These are phyloP conservation scores for Capromys pilorides DNA, from an alignment of 2,797 vertebrate genomes.

Conservation along the genomic window DNA sequence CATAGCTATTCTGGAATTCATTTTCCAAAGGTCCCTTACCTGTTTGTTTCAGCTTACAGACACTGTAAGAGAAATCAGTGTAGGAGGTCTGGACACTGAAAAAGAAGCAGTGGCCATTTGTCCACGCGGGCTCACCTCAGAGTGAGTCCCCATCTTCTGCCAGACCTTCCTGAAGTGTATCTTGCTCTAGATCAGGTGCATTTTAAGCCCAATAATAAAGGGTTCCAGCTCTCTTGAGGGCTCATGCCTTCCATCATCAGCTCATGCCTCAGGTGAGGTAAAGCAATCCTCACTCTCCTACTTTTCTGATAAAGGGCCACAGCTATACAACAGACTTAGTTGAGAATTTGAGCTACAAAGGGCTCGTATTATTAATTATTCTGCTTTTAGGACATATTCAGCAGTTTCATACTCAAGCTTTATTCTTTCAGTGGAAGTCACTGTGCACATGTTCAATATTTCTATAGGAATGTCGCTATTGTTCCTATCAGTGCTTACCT, in stretches of 20 bases:
- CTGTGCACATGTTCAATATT: background rate
- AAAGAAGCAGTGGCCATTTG: background rate
- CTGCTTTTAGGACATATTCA: background rate
- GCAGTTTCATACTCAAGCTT: background rate
- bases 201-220: background rate
- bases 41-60: background rate
- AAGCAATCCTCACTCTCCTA: background rate
- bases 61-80: background rate
- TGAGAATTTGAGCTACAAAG: background rate
- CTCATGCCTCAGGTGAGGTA: background rate
- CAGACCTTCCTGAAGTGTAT: background rate
- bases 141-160: background rate
- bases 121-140: background rate
- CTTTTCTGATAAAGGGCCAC: accelerated
- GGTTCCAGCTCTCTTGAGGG: background rate
- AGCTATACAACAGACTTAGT: background rate
- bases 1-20: background rate
- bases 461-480: background rate
- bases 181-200: background rate
- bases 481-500: background rate
- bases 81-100: background rate
- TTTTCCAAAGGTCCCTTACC: background rate
- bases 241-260: background rate
- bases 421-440: background rate
- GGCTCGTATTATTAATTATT: background rate